Conservation (phyloP, 1,140 invertebrate genomes). For the Amphibalanus amphitrite region DNA sequence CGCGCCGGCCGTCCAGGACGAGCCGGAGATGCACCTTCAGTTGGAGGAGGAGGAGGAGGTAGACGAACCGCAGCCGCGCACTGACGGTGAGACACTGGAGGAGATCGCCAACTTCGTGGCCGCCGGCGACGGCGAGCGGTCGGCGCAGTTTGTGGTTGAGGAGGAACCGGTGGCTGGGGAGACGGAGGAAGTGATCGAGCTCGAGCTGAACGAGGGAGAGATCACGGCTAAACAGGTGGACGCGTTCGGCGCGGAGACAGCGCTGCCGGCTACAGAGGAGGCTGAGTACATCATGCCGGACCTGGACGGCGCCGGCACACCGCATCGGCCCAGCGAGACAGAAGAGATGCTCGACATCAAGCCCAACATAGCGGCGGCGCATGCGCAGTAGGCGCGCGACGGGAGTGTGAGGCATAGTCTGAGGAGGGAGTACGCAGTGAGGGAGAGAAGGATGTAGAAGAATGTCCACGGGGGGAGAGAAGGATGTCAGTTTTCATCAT, state of each 20-base stretch:
- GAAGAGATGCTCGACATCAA: too few species aligned
- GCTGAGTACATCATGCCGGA: neutral
- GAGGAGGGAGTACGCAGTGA: too few species aligned
- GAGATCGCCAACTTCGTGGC: neutral
- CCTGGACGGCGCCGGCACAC: neutral
- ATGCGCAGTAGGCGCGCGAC: too few species aligned
- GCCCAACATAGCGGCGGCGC: too few species aligned
- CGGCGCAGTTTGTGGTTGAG: neutral
- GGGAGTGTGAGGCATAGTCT: too few species aligned
- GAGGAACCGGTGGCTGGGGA: neutral
- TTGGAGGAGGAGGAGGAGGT: too few species aligned
- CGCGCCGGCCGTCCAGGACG: neutral
- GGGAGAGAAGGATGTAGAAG: too few species aligned
- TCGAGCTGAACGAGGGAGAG: conserved; percentile 2
- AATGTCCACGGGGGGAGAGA: too few species aligned
- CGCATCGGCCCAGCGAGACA: too few species aligned
- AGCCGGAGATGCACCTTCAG: neutral
- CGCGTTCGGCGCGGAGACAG: too few species aligned
- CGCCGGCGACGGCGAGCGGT: neutral
- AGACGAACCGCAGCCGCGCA: neutral
- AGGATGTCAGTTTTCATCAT: too few species aligned
- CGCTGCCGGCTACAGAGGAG: neutral
- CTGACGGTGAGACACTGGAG: conserved; percentile 2
- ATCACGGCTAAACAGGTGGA: neutral
- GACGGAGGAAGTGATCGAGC: neutral